These are phyloP conservation scores for Sthenelais limicola DNA, from an alignment of 2,888 invertebrate species.

Conservation along the genomic window DNA sequence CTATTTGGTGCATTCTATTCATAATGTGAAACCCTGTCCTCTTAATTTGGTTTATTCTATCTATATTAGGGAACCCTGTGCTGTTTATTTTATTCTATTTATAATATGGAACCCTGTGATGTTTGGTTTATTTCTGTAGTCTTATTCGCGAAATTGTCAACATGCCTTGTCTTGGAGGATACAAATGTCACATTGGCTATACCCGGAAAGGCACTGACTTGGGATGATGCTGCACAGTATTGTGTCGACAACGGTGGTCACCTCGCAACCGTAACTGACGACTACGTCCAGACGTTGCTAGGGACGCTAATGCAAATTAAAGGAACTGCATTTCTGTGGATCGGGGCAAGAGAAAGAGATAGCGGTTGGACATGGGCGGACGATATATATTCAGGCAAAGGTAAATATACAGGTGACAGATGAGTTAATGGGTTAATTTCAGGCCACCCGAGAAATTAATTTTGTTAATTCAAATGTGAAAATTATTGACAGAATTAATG, in stretches of 20 bases:
- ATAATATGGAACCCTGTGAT: too few species aligned
- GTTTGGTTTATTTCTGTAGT: too few species aligned
- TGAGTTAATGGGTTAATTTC: not conserved
- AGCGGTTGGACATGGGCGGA: conserved; percentile 39
- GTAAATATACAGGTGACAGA: not conserved
- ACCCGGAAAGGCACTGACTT: conserved; percentile 5
- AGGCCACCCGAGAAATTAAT: not conserved
- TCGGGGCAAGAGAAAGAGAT: conserved; percentile 30
- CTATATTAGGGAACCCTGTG: too few species aligned
- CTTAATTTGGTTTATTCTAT: too few species aligned
- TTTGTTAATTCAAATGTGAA: not conserved
- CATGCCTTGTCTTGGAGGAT: conserved; percentile 13
- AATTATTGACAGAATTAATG: not conserved
- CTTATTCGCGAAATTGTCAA: not conserved
- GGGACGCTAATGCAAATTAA: conserved; percentile 21
- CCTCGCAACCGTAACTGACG: conserved; percentile 22
- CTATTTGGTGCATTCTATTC: too few species aligned
- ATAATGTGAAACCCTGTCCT: too few species aligned
- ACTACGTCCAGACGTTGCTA: conserved; percentile 24
- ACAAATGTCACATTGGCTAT: conserved; percentile 37
- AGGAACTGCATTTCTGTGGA: conserved; percentile 28
- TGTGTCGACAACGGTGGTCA: conserved; percentile 33
- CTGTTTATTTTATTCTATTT: too few species aligned
- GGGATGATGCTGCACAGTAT: conserved; percentile 16
- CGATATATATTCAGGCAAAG: not conserved